Evolutionary conservation across 2,797 vertebrate genomes (phyloP).

Genomic region (Nothura maculosa): DNA sequence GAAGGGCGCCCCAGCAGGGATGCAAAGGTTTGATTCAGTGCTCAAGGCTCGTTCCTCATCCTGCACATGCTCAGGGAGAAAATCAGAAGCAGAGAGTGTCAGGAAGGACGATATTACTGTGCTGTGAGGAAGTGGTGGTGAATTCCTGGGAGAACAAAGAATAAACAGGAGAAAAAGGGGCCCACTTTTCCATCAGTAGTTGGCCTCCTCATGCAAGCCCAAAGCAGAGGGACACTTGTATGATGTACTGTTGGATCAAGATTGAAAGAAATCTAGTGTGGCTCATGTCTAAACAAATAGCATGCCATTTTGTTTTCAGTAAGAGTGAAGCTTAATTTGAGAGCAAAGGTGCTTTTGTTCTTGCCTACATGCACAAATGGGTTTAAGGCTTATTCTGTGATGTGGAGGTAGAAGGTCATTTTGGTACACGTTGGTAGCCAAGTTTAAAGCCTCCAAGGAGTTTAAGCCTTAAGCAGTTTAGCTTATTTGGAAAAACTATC

Average conservation of each 20-base stretch:
- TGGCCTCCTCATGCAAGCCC: background rate
- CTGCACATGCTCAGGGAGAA: background rate
- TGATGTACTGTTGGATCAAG: background rate
- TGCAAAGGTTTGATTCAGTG: accelerated
- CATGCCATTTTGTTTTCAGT: background rate
- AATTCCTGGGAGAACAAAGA: background rate
- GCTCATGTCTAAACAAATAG: background rate
- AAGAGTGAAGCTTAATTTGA: background rate
- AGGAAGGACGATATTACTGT: background rate
- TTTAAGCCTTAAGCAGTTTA: background rate
- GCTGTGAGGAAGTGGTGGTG: background rate
- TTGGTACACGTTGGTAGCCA: background rate
- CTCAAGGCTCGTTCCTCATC: background rate
- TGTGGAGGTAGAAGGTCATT: background rate
- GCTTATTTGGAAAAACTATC: background rate
- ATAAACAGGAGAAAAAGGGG: too few species aligned
- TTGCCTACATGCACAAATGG: background rate
- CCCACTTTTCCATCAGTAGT: accelerated
- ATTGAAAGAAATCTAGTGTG: background rate
- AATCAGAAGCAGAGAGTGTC: background rate
- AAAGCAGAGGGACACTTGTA: background rate
- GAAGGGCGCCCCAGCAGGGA: background rate
- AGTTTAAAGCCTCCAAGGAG: background rate
- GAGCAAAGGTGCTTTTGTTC: background rate
- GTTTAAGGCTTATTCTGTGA: background rate